Evolutionary conservation across 64 coral and sea anemone species (phyloP), one percentile per base, ranked within the genome.

Genomic region (Stylophora pistillata): DNA sequence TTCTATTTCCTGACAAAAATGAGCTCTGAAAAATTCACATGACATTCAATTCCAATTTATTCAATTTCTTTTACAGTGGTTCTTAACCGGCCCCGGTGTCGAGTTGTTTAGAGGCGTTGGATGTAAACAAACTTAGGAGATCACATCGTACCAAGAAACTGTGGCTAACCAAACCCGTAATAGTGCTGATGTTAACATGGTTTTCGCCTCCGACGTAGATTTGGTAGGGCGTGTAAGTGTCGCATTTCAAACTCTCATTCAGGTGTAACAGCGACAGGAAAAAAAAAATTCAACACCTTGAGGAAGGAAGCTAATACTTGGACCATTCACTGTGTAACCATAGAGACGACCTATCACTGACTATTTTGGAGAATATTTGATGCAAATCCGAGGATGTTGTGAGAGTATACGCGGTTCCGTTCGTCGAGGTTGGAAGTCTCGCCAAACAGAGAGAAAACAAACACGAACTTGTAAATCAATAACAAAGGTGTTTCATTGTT

Each of bases 291-390:
- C 1, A 28, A 82, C 18, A 63, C 57, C 30, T 5, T 20, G 23
- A 20, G 78, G 32, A 82, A 82, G 37, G 57, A 17, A 76, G 7
- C 3, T 52, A 54, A 52, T 15, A 84, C 13, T 53, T 32, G 30
- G 69, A 33, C 11, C 21, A 37, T 26, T 32, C 61, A 70, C 15
- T 15, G 60, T 27, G 80, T 47, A 84, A 41, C 15, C 32, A 69
- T 69, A 68, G 61, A 68, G 61, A 84, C 32, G 80, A 63, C 62
- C 58, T 63, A 82, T 82, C 79, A 65, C 60, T 20, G 59, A 23
- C 27, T 28, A 64, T 65, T 64, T 21, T 66, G 56, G 26, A 65
- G 79, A 82, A 66, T 82, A 66, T 66, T 66, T 66, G 15, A 82
- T 52, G 59, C 18, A 15, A n/a, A 31, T 32, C 17, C 63, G 17